Evolutionary conservation across 1,140 invertebrate species (phyloP).

Genomic region (Drosophila parabipectinata): DNA sequence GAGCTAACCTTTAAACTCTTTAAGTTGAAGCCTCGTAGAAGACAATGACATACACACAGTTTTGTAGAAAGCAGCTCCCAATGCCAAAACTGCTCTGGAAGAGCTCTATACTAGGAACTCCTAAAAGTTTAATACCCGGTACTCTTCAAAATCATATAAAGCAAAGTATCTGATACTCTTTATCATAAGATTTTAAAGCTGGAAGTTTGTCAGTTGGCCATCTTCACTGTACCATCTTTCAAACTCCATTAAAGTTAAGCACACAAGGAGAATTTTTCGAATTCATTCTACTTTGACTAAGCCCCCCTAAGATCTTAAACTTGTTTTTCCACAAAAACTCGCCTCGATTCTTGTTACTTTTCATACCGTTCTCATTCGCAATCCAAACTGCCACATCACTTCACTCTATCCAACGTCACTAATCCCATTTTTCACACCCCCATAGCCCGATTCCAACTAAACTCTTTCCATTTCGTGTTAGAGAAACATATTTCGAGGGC

Average conservation of each 20-base stretch:
- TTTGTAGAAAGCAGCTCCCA: constrained; percentile 12
- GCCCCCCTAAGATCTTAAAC: background rate
- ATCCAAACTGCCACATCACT: background rate
- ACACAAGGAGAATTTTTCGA: background rate
- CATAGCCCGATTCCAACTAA: constrained; percentile 9
- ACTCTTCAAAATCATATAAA: too few relatives aligned
- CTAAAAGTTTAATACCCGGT: too few relatives aligned
- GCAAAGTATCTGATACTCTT: too few relatives aligned
- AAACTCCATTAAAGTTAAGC: background rate
- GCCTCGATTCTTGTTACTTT: constrained; percentile 4
- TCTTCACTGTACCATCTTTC: too few relatives aligned
- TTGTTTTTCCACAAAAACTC: background rate
- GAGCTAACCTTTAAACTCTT: constrained; percentile 47
- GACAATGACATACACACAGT: background rate
- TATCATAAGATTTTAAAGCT: too few relatives aligned
- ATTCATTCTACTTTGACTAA: background rate
- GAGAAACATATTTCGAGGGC: constrained; percentile 34
- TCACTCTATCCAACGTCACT: constrained; percentile 4
- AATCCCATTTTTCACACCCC: constrained; percentile 27
- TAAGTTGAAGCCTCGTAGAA: constrained; percentile 5
- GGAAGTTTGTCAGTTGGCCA: too few relatives aligned
- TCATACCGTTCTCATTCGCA: background rate
- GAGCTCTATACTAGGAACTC: too few relatives aligned
- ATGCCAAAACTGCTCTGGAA: constrained; percentile 9
- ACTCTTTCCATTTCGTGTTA: constrained; percentile 34